phyloP scores from a whole-genome alignment of 2,797 vertebrate species.

The Morelia viridis region DNA sequence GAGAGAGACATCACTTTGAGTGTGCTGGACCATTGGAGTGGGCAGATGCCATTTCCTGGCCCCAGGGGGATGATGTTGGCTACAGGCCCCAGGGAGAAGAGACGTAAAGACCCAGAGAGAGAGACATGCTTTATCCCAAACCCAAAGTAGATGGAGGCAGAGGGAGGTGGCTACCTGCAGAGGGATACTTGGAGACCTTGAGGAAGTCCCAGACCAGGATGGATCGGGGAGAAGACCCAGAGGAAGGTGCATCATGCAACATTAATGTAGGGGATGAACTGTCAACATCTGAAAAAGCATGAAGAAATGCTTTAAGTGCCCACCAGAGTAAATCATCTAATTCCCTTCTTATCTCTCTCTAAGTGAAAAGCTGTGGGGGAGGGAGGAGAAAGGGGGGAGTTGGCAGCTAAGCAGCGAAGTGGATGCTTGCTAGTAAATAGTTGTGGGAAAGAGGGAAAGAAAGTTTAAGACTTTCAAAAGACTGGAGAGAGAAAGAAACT shows the following conservation, averaged over 20 bases:
- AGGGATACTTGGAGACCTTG: not conserved
- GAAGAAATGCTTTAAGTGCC: not conserved
- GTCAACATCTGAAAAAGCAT: not conserved
- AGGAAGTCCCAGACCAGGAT: not conserved
- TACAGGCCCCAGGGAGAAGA: not conserved
- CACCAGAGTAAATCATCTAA: not conserved
- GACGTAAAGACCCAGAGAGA: not conserved
- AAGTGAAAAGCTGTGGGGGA: not conserved
- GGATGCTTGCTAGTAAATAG: not conserved
- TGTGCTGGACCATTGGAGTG: not conserved
- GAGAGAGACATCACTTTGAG: not conserved
- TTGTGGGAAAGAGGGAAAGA: not conserved
- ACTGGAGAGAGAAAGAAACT: not conserved
- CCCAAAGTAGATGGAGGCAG: not conserved
- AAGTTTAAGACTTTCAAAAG: not conserved
- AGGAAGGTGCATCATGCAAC: not conserved
- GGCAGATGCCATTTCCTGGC: not conserved
- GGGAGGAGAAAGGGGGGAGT: not conserved
- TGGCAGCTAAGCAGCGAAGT: not conserved
- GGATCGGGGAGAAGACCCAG: not conserved
- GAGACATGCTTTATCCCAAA: not conserved
- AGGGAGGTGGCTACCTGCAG: not conserved
- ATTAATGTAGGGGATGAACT: not conserved
- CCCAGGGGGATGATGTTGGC: not conserved
- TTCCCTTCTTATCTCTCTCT: not conserved